phyloP scores from a whole-genome alignment of 2,113 vertebrate species.

The Melospiza georgiana region DNA sequence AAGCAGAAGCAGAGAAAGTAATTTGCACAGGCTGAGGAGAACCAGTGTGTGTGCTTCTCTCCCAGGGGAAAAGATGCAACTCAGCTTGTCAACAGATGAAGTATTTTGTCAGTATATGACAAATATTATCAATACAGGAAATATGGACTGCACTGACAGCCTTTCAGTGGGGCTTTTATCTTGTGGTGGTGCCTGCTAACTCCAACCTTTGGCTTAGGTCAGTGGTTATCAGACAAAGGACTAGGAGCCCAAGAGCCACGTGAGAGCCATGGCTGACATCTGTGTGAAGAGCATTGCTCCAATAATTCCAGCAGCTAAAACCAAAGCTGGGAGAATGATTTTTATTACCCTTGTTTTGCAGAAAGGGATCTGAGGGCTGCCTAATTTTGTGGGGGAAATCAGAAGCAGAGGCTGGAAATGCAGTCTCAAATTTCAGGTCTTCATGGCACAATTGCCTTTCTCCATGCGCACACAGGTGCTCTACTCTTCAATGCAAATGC shows the following conservation, averaged over 20 bases:
- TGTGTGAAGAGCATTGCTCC: neutral
- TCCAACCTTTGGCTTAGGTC: neutral
- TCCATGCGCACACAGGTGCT: neutral
- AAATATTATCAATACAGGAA: constrained; percentile 19
- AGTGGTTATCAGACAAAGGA: neutral
- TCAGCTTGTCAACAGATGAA: neutral
- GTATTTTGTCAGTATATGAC: neutral
- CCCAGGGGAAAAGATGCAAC: neutral
- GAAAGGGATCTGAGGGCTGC: neutral
- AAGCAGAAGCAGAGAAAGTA: neutral
- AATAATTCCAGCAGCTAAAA: neutral
- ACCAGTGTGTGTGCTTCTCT: neutral
- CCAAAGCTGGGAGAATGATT: neutral
- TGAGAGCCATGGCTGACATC: neutral
- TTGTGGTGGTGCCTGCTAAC: neutral
- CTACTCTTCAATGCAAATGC: neutral
- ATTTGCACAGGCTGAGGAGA: neutral
- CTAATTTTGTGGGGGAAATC: neutral
- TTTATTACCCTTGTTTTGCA: neutral
- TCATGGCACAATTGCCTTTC: neutral
- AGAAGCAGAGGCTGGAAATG: neutral
- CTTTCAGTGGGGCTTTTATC: neutral
- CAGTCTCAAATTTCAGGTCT: neutral
- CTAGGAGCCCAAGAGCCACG: neutral
- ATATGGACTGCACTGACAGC: neutral